A percentile compares a stretch with the other conserved stretches of the same genome.
These are phyloP conservation scores for Germaria angustata DNA, from an alignment of 2,888 invertebrate genomes.

Conservation along the genomic window DNA sequence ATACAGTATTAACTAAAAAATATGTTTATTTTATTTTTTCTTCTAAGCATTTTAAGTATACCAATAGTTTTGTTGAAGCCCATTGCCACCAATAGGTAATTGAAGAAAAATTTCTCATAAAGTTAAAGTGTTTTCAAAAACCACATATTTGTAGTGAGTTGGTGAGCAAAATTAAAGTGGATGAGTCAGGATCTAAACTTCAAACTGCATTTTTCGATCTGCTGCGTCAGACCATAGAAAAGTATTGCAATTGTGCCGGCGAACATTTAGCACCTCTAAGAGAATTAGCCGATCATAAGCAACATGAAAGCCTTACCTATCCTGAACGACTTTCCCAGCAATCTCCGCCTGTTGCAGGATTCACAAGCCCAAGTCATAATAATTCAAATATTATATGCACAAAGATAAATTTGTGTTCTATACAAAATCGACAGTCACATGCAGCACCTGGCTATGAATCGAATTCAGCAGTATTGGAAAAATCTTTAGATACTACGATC, in stretches of 20 bases:
- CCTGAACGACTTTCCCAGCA: not conserved
- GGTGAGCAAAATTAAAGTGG: not conserved
- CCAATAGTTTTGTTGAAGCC: constrained; percentile 6
- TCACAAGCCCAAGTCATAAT: not conserved
- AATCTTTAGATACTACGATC: not conserved
- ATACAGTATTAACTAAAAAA: not conserved
- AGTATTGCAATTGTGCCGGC: constrained; percentile 45
- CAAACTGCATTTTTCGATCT: constrained; percentile 18
- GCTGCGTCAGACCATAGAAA: constrained; percentile 43
- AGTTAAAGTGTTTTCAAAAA: not conserved
- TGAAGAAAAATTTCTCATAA: not conserved
- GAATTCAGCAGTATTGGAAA: not conserved
- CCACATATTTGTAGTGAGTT: constrained; percentile 4
- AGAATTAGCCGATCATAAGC: not conserved
- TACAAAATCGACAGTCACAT: not conserved
- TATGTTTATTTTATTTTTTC: constrained; percentile 33
- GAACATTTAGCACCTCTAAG: constrained; percentile 8
- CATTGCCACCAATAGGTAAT: constrained; percentile 20
- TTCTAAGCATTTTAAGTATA: constrained; percentile 38
- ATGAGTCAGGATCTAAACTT: constrained; percentile 29
- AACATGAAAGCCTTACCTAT: constrained; percentile 28
- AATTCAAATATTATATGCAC: not conserved
- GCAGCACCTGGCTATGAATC: not conserved
- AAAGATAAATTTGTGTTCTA: constrained; percentile 2
- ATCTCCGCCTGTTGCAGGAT: not conserved